phyloP scores from a whole-genome alignment of 2,888 invertebrate genomes.

The Amiota mariae region DNA sequence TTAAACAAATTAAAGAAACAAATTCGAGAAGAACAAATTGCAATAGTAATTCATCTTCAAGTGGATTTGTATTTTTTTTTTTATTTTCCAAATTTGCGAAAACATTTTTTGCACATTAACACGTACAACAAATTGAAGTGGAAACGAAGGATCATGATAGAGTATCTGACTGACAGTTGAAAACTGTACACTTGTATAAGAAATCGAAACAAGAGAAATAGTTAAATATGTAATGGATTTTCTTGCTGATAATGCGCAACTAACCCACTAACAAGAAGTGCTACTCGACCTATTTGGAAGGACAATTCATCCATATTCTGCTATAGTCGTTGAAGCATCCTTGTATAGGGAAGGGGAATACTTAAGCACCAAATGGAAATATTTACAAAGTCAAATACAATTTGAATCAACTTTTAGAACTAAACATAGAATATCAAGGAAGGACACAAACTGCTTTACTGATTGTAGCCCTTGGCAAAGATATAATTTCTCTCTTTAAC shows the following conservation, averaged over 20 bases:
- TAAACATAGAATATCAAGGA: background rate
- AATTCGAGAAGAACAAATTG: slow-evolving; percentile 20
- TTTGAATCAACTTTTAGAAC: slow-evolving; percentile 41
- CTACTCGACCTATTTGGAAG: slow-evolving; percentile 40
- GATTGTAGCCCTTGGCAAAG: slow-evolving; percentile 29
- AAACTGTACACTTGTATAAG: background rate
- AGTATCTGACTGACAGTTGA: background rate
- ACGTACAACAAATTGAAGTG: slow-evolving; percentile 27
- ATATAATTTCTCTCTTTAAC: slow-evolving; percentile 28
- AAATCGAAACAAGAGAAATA: slow-evolving; percentile 32
- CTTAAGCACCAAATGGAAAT: slow-evolving; percentile 38
- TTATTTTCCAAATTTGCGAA: background rate
- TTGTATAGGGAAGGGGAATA: background rate
- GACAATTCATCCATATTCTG: background rate
- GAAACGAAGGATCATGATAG: slow-evolving; percentile 3
- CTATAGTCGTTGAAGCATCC: no score
- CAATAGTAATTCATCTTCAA: slow-evolving; percentile 1
- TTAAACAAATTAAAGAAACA: slow-evolving; percentile 31
- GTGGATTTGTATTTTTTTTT: background rate
- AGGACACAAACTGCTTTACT: background rate
- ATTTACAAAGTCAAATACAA: slow-evolving; percentile 62
- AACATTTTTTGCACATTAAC: slow-evolving; percentile 66
- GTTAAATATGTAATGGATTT: slow-evolving; percentile 12
- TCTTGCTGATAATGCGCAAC: slow-evolving; percentile 50
- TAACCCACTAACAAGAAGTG: slow-evolving; percentile 28